phyloP scores from a whole-genome alignment of 2,888 invertebrate species.

The Cataglyphis livida region DNA sequence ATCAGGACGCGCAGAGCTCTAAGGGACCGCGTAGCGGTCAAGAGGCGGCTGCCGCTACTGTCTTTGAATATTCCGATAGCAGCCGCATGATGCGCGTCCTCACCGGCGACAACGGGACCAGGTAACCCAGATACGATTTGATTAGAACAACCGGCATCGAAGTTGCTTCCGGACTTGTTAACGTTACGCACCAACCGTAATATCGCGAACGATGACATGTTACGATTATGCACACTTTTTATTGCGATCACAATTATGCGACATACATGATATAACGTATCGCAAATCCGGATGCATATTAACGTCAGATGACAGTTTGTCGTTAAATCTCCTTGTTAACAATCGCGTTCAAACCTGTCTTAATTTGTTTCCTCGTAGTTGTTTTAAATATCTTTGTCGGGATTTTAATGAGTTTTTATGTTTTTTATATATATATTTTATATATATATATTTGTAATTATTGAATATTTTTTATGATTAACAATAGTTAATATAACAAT shows the following conservation, averaged over 20 bases:
- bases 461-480: not conserved
- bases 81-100: constrained; percentile 71
- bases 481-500: not conserved
- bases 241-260: not conserved
- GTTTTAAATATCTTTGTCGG: not conserved
- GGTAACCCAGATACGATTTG: constrained; percentile 68
- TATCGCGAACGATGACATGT: not conserved
- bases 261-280: not conserved
- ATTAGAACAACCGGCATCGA: not conserved
- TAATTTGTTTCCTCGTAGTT: too few species aligned
- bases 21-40: constrained; percentile 73
- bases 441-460: not conserved
- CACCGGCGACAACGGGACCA: constrained; percentile 80
- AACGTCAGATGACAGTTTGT: constrained; percentile 2
- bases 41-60: constrained; percentile 64
- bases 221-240: not conserved
- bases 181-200: not conserved
- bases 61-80: constrained; percentile 72
- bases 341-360: not conserved
- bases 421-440: not conserved
- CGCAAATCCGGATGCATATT: not conserved
- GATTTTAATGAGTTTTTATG: not conserved
- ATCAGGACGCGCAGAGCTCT: constrained; percentile 83
- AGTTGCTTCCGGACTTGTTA: not conserved
- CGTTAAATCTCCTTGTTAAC: not conserved